These are phyloP conservation scores for Erynnis tages DNA, from an alignment of 2,888 invertebrate genomes.

Conservation along the genomic window DNA sequence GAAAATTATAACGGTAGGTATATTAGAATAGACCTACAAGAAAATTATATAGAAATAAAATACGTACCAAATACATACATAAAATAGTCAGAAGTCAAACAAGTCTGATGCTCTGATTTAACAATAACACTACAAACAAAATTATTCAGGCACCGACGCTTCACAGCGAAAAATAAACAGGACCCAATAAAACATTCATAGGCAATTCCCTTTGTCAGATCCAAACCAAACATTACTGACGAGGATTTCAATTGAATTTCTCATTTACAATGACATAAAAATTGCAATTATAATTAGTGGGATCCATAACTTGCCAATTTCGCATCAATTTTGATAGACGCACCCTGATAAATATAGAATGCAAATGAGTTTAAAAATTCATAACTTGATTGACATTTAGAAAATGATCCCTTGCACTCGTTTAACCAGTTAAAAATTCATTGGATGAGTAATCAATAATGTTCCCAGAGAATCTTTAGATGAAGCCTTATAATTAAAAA, in stretches of 20 bases:
- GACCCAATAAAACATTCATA: slow-evolving; percentile 66
- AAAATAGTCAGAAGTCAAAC: slow-evolving; percentile 4
- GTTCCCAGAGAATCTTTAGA: slow-evolving; percentile 30
- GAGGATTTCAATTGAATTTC: slow-evolving; percentile 40
- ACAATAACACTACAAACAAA: slow-evolving; percentile 52
- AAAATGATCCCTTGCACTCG: slow-evolving; percentile 52
- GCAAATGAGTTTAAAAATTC: slow-evolving; percentile 50
- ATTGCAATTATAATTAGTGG: slow-evolving; percentile 63
- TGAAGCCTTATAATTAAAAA: slow-evolving; percentile 1
- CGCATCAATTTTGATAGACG: slow-evolving; percentile 47
- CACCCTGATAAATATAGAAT: slow-evolving; percentile 44
- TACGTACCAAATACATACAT: neutral
- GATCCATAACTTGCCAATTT: slow-evolving; percentile 60
- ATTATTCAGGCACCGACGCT: slow-evolving; percentile 65
- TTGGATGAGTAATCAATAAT: slow-evolving; percentile 35
- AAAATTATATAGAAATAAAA: neutral
- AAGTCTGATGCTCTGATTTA: slow-evolving; percentile 34
- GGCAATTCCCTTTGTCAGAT: slow-evolving; percentile 52
- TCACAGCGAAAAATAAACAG: slow-evolving; percentile 66
- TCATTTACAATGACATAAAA: slow-evolving; percentile 49
- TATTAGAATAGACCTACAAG: no score
- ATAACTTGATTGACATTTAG: slow-evolving; percentile 66
- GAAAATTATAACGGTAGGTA: neutral
- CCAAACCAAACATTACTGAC: slow-evolving; percentile 51
- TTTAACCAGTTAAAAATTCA: slow-evolving; percentile 59